Conservation (phyloP, 2,797 vertebrate species). For the Dendrocincla fuliginosa region DNA sequence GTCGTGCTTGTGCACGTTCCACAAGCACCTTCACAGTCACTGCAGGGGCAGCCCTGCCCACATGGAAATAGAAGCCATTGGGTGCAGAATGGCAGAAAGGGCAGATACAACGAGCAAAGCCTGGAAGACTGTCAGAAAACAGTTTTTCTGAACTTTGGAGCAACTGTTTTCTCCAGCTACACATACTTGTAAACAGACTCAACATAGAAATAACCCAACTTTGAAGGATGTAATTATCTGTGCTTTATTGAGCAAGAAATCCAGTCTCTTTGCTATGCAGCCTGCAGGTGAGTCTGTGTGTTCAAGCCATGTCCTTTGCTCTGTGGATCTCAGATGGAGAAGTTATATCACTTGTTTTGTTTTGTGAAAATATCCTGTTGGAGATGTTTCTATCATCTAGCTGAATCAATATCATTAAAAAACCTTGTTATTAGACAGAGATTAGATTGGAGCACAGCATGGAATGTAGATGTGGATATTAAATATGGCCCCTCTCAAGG, state of each 20-base stretch:
- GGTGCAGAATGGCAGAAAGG: background rate
- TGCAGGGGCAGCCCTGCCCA: fast-evolving
- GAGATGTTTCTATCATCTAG: background rate
- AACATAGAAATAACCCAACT: background rate
- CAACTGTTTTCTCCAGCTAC: background rate
- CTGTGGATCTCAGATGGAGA: background rate
- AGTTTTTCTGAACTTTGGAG: background rate
- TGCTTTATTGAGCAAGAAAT: background rate
- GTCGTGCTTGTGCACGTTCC: fast-evolving
- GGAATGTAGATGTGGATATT: constrained; percentile 53
- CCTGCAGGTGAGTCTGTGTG: background rate
- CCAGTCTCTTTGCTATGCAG: background rate
- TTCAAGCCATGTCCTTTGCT: background rate
- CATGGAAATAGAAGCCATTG: background rate
- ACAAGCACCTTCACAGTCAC: background rate
- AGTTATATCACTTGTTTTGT: background rate
- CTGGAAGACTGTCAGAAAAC: background rate
- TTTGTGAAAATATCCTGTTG: constrained; percentile 12
- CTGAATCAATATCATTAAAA: background rate
- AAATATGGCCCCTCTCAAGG: constrained; percentile 27
- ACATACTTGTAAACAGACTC: background rate
- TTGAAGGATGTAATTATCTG: background rate
- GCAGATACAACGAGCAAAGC: background rate
- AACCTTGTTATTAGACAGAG: constrained; percentile 15
- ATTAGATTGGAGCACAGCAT: background rate